Evolutionary conservation across 1,140 invertebrate species (phyloP).

Genomic region (Hesperophylax magnus): DNA sequence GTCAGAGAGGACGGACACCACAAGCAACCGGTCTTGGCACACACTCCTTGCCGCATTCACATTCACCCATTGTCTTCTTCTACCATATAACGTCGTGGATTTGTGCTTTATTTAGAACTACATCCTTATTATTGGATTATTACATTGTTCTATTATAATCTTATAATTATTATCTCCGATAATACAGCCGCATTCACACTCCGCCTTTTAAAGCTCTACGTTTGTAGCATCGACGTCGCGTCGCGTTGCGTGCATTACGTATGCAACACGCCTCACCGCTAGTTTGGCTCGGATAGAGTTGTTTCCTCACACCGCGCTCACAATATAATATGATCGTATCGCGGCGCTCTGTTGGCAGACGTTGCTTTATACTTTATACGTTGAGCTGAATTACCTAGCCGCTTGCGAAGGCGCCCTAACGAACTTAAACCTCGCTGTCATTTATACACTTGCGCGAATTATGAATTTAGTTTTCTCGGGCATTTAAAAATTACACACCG

Average conservation of each 20-base stretch:
- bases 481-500: too few relatives aligned
- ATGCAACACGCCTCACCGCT: slow-evolving; percentile 15
- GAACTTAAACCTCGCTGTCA: neutral
- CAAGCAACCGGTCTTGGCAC: too few relatives aligned
- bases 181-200: neutral
- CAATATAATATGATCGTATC: slow-evolving; percentile 38
- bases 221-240: neutral
- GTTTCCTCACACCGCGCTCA: slow-evolving; percentile 37
- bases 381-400: neutral
- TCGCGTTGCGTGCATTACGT: neutral
- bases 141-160: too few relatives aligned
- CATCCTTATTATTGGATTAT: too few relatives aligned
- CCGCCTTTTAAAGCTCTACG: neutral
- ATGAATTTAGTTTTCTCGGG: too few relatives aligned
- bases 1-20: too few relatives aligned
- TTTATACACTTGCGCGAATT: neutral
- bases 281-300: slow-evolving; percentile 37
- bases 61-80: too few relatives aligned
- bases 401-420: slow-evolving; percentile 3
- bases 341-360: slow-evolving; percentile 1
- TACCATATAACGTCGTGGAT: too few relatives aligned
- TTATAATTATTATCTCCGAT: too few relatives aligned
- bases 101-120: too few relatives aligned
- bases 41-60: too few relatives aligned
- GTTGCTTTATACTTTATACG: neutral